Conservation (phyloP, 2,888 invertebrate genomes). For the Lasioglossum villosulum region DNA sequence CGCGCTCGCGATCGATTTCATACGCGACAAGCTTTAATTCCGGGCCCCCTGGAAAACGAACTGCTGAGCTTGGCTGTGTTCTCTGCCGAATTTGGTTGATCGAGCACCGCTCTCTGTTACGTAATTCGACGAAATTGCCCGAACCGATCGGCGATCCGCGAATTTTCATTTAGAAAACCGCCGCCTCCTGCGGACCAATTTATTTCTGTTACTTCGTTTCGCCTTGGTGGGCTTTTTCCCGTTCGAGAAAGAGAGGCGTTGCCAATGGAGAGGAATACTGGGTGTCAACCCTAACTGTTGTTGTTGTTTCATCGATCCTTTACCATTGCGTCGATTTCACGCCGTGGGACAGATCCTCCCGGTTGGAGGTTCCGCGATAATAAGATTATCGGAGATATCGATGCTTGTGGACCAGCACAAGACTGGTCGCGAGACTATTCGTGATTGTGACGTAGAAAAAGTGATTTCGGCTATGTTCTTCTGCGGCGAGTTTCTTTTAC, state of each 20-base stretch:
- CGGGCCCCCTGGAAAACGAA: background rate
- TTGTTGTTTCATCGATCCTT: too few species aligned
- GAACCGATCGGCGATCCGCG: slow-evolving; percentile 5
- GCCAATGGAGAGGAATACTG: background rate
- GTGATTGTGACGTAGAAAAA: background rate
- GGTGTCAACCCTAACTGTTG: too few species aligned
- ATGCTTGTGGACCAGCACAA: background rate
- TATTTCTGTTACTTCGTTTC: background rate
- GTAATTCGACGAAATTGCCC: background rate
- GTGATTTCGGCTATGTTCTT: too few species aligned
- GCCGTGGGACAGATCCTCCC: too few species aligned
- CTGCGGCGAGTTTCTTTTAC: too few species aligned
- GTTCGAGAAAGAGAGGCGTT: background rate
- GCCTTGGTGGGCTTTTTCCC: background rate
- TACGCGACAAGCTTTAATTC: slow-evolving; percentile 25
- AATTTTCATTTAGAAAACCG: background rate
- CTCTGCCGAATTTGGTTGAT: slow-evolving; percentile 9
- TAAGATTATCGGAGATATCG: background rate
- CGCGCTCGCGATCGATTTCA: slow-evolving; percentile 23
- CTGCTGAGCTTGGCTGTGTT: background rate
- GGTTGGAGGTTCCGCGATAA: background rate
- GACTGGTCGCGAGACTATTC: background rate
- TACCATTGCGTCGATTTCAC: too few species aligned
- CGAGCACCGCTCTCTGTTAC: background rate
- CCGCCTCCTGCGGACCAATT: background rate